Base-by-base conservation (phyloP, 2,888 invertebrate genomes). In the Ichneumoninae sp. region DNA sequence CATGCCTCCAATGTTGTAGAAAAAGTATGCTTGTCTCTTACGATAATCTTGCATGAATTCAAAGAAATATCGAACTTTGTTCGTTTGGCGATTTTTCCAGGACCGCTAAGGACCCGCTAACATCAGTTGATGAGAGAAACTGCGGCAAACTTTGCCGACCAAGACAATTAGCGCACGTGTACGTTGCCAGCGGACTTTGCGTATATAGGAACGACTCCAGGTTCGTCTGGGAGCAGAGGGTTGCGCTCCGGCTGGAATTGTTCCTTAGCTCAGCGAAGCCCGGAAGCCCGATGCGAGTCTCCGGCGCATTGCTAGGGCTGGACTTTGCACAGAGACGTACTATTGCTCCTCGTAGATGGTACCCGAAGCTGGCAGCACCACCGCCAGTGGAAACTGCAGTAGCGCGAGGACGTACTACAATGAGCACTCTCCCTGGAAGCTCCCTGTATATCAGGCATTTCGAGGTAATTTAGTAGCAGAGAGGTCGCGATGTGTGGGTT, bases 111-210 rank as follows among this genome's bases (percentile, higher is more conserved):
- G 74, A 60, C 22, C 75, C 68, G 74, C 22, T 36, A 26, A 57
- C 5, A 33, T 16, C 52, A 33, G 70, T 8, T 69, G 70, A 60
- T 70, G 74, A 16, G 69, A 62, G 79, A 54, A 70, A 33, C 65
- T 19, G 44, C 44, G 70, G 83, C 70, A 83, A 83, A 83, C 79
- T 83, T 83, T 83, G 66, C 74, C 65, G 70, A 79, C 70, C 54
- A 79, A 79, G 79, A 79, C 69, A 83, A 83, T 83, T 83, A 83
- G 83, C 62, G 62, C 79, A 70, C 79, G 79, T 79, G 83, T 83
- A 75, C 83, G 75, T 70, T 62, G 54, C 62, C 19, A 13, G 79
- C 62, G 60, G 70, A 36, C 62, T 79, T 54, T 47, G 69, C 62
- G 54, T 40, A 70, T 69, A 47, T 79, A 30, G 60, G 36, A 65